Evolutionary conservation across 2,113 vertebrate genomes (phyloP), one percentile per base, ranked within the genome.

Genomic region (Carassius carassius): DNA sequence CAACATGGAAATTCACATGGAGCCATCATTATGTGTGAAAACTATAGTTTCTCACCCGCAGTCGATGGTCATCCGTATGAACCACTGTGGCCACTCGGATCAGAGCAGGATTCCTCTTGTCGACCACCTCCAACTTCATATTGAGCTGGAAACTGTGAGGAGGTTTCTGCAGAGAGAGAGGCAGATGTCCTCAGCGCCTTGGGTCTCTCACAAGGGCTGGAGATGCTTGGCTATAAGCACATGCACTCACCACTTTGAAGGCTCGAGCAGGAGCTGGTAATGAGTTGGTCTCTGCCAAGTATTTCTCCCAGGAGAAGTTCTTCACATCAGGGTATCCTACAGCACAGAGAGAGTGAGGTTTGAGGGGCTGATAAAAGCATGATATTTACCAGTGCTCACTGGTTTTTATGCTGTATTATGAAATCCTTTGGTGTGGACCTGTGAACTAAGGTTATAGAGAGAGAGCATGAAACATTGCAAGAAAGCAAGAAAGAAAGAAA

Each of bases 241-340:
- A 47, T 14, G 35, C 58, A 51, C 80, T 94, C 69, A 96, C 95
- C 93, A 92, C 92, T 96, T 97, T 97, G 91, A 97, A 97, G 89
- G 96, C 95, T 82, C 96, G 94, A 85, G 96, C 96, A 90, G 95
- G 95, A 85, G 95, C 95, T 88, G 96, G 94, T 88, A 96, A 92
- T 78, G 96, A 95, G 91, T 91, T 94, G 37, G 94, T 96, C 93
- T 96, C 96, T 91, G 96, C 95, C 90, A 97, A 92, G 84, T 97
- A 96, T 84, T 92, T 96, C 88, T 96, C 95, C 96, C 96, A 96
- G 56, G 95, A 96, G 93, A 96, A 97, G 90, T 92, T 93, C 65
- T 95, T 95, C 72, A 90, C 92, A 0, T 94, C 94, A 60, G 93
- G 93, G 90, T 95, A 95, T 87, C 94, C 96, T 96, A 85, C 19